Conservation (phyloP, 2,113 vertebrate genomes). For the Tragelaphus strepsiceros region DNA sequence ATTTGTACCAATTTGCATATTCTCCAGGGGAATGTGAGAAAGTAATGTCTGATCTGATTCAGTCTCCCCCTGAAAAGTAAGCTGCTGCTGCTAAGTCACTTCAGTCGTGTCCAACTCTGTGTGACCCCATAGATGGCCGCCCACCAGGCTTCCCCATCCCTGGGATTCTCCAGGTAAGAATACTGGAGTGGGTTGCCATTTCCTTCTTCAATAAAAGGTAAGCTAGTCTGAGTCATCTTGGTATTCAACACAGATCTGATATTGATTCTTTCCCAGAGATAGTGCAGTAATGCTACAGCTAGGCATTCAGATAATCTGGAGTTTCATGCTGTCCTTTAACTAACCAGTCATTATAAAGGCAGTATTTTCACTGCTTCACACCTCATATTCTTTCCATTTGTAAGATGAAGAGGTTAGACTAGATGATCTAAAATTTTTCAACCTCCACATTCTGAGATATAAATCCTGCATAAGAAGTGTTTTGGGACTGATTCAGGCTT, state of each 20-base stretch:
- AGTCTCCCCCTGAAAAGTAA: background rate
- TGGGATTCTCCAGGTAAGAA: no score
- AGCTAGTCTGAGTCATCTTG: background rate
- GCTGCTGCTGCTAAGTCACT: no score
- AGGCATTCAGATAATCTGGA: background rate
- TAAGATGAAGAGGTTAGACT: background rate
- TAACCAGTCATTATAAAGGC: background rate
- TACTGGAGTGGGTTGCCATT: no score
- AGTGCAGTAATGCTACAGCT: background rate
- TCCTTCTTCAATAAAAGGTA: background rate
- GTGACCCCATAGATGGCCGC: fast-evolving
- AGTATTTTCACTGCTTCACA: background rate
- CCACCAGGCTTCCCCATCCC: no score
- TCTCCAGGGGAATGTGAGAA: background rate
- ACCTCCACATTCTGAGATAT: background rate
- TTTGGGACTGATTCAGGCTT: background rate
- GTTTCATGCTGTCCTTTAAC: background rate
- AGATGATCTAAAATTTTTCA: background rate
- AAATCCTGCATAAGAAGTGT: background rate
- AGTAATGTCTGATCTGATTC: background rate
- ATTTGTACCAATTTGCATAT: background rate
- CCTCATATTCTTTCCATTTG: background rate
- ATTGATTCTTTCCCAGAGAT: background rate
- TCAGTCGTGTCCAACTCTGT: no score
- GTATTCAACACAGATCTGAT: background rate